Evolutionary conservation across 2,113 vertebrate genomes (phyloP), one percentile per base, ranked within the genome.

Genomic region (Pluvialis apricaria): DNA sequence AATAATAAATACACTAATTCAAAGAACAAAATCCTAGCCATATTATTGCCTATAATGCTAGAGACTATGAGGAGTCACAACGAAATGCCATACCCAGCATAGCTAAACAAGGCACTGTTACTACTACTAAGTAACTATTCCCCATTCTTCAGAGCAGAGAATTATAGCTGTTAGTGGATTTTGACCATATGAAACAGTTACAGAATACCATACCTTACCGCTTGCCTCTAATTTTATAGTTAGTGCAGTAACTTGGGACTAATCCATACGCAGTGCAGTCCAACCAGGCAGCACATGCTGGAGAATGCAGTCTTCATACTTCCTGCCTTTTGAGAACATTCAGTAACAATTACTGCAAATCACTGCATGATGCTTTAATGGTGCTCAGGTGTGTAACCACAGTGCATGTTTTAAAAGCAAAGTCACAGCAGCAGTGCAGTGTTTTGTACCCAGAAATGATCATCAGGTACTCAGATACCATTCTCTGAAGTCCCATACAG

Each of bases 241-340:
- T 51, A 20, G 4, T 11, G 18, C 42, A 15, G 31, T 7, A 58
- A 54, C 13, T 55, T 42, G 1, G n/a, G 25, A 34, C 11, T 49
- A 9, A 9, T 13, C 57, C 8, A 26, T 2, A 29, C 0, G 4
- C 3, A 32, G 25, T 1, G 26, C 36, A 57, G 7, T 25, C 4
- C 38, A 86, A 5, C 6, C 15, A 71, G 11, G 22, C 22, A 70
- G 22, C 65, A 25, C 0, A 16, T 2, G 8, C 40, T 66, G 2
- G 3, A 36, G 8, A 58, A 40, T 2, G 6, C 3, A 47, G 6
- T 0, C 13, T 13, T 32, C 1, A 0, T 2, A 4, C 44, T 44
- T 57, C 42, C 45, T 26, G 34, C 24, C 25, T 71, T 69, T 62
- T 79, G 61, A 76, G 88, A 71, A 32, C 36, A 26, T 62, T 20